These are phyloP conservation scores for Myocastor coypus DNA, from an alignment of 2,113 vertebrate species.

Conservation along the genomic window DNA sequence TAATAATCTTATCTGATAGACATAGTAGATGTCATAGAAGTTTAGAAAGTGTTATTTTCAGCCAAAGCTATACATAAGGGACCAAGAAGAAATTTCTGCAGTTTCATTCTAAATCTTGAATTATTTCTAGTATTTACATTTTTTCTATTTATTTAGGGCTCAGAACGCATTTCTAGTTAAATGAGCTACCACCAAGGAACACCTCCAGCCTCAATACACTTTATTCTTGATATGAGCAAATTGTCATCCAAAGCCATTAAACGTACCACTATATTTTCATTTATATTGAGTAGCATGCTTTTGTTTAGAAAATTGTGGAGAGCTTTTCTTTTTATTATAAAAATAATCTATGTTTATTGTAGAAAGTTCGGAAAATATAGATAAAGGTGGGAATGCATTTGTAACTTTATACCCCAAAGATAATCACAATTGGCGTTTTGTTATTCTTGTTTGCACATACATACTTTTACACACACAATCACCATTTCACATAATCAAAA, in stretches of 20 bases:
- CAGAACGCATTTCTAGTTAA: background rate
- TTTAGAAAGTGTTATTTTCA: background rate
- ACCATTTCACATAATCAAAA: background rate
- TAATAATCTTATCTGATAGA: background rate
- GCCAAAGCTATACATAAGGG: background rate
- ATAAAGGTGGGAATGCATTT: constrained; percentile 5
- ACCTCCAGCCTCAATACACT: background rate
- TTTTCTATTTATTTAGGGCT: background rate
- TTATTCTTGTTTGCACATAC: background rate
- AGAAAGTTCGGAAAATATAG: constrained; percentile 43
- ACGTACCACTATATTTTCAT: background rate
- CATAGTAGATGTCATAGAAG: background rate
- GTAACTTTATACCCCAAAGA: background rate
- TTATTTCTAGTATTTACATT: background rate
- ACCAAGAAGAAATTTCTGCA: background rate
- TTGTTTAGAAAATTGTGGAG: background rate
- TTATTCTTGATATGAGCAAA: background rate
- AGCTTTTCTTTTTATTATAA: constrained; percentile 14
- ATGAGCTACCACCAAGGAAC: background rate
- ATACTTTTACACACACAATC: background rate
- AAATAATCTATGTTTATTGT: background rate
- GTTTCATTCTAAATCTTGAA: background rate
- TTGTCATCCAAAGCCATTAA: background rate
- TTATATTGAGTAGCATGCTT: background rate
- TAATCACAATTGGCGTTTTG: background rate